Evolutionary conservation across 2,797 vertebrate species (phyloP).

Genomic region (Neopelma chrysocephalum): DNA sequence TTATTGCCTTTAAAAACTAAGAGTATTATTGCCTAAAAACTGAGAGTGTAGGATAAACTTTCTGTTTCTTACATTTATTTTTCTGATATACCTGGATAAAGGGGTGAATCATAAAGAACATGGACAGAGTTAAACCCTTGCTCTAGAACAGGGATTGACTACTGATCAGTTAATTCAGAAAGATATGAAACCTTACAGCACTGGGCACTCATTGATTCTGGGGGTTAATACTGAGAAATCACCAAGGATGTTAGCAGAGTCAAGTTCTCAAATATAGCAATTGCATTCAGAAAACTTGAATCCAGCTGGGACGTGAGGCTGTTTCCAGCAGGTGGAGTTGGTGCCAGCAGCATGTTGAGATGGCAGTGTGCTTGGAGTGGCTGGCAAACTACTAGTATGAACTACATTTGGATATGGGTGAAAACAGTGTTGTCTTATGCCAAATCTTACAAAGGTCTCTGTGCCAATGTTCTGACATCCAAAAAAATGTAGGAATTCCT

Average conservation of each 20-base stretch:
- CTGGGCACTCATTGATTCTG: background rate
- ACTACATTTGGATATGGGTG: background rate
- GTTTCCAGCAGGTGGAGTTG: constrained; percentile 11
- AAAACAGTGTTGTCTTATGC: background rate
- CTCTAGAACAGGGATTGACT: background rate
- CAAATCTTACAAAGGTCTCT: background rate
- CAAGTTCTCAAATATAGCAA: background rate
- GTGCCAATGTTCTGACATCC: background rate
- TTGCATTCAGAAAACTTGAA: background rate
- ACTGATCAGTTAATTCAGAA: background rate
- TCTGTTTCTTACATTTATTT: background rate
- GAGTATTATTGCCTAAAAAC: background rate
- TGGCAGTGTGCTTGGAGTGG: background rate
- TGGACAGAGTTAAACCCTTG: background rate
- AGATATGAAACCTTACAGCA: background rate
- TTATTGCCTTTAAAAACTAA: background rate
- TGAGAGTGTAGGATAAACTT: background rate
- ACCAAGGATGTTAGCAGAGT: background rate
- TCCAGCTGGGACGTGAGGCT: background rate
- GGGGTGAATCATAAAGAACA: background rate
- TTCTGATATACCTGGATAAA: background rate
- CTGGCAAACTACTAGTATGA: background rate
- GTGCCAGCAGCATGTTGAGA: background rate
- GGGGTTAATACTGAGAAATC: background rate
- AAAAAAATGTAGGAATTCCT: background rate